Base-by-base conservation (phyloP, 2,888 invertebrate species). In the Apamea monoglypha region DNA sequence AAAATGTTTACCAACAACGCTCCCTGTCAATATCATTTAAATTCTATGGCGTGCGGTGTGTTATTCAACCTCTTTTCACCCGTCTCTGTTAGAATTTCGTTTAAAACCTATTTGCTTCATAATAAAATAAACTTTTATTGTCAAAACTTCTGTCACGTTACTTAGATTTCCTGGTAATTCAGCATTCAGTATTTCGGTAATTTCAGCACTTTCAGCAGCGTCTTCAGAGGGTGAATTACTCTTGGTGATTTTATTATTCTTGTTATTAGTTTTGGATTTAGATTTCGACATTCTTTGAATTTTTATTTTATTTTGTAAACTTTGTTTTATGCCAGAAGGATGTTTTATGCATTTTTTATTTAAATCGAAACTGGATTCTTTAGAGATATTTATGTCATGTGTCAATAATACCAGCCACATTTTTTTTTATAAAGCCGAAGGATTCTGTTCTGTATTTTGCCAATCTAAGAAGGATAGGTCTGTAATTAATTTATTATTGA, bases 381-480 rank as follows among this genome's bases (percentile, higher is more conserved):
- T 53, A 1, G 32, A 12, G 40, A 70, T 32, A 21, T 56, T 50
- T 50, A 14, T 50, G 53, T 36, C 44, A 81, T 63, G 21, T 71
- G 81, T 80, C 61, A 80, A 40, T 50, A 5, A 25, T 56, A 78
- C 3, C 21, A 44, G 21, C 56, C 25, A 47, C 16, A 18, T 29
- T 59, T 78, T 53, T 53, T 56, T 18, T 18, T 61, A 10, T 18
- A 25, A 56, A 36, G 0, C 29, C 29, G 47, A 18, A 69, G 36
- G 18, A 69, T 29, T 53, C 1, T 12, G 18, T 50, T 70, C 10
- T n/a, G 7, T 32, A n/a, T 44, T 44, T 59, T 59, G 40, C 10
- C 18, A 74, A 44, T 81, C 7, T 8, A 81, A n/a, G 61, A 78
- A 80, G 50, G 69, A 56, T n/a, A n/a, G 10, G 4, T 56, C 12